Conservation (phyloP, 2,888 invertebrate genomes). For the Epistrophe grossulariae region DNA sequence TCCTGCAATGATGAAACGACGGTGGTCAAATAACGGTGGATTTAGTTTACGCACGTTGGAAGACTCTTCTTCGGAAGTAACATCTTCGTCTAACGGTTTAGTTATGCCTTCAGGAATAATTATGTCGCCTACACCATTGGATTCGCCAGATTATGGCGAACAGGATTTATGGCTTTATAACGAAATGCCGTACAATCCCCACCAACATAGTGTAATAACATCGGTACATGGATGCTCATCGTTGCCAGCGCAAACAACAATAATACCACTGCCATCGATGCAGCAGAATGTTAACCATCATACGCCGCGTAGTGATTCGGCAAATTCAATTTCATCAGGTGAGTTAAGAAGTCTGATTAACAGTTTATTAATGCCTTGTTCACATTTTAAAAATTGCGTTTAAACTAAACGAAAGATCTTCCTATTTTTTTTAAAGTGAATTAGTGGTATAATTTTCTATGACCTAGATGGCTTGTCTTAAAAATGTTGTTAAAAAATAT, state of each 20-base stretch:
- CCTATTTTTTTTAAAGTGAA: too few relatives aligned
- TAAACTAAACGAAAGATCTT: background rate
- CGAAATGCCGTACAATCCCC: constrained; percentile 83
- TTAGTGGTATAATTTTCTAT: too few relatives aligned
- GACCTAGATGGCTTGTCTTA: too few relatives aligned
- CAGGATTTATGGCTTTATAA: constrained; percentile 91
- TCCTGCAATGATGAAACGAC: constrained; percentile 88
- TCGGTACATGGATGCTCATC: constrained; percentile 84
- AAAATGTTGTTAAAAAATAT: too few relatives aligned
- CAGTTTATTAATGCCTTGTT: background rate
- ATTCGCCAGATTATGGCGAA: constrained; percentile 90
- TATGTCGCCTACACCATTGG: constrained; percentile 90
- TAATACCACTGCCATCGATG: constrained; percentile 85
- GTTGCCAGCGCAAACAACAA: constrained; percentile 84
- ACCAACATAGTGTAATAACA: constrained; percentile 84
- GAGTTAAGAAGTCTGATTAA: constrained; percentile 73
- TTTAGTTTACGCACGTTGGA: constrained; percentile 88
- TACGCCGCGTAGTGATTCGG: constrained; percentile 83
- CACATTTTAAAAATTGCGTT: background rate
- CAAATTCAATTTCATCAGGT: constrained; percentile 84
- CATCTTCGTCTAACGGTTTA: constrained; percentile 87
- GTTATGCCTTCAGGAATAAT: constrained; percentile 89
- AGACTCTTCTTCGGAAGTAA: constrained; percentile 90
- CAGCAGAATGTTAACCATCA: constrained; percentile 79
- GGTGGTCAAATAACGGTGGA: constrained; percentile 91